These are phyloP conservation scores for Trogon surrucura DNA, from an alignment of 2,113 vertebrate genomes.

Conservation along the genomic window DNA sequence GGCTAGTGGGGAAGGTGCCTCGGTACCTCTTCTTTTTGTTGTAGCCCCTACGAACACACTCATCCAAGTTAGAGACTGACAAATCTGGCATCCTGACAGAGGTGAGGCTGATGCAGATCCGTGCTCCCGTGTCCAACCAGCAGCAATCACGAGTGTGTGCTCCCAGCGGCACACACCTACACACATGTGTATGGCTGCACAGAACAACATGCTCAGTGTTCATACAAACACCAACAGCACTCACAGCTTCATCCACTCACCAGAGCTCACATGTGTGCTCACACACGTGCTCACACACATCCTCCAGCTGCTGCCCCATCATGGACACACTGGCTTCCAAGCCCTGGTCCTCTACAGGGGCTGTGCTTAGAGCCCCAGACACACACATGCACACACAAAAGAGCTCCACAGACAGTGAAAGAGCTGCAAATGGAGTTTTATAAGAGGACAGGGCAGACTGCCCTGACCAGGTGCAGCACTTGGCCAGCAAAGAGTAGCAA, in stretches of 20 bases:
- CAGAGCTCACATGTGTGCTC: rapidly evolving
- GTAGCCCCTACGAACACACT: background rate
- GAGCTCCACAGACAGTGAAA: background rate
- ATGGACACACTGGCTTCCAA: background rate
- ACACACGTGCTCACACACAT: rapidly evolving
- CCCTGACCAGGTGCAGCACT: background rate
- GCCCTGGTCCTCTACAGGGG: background rate
- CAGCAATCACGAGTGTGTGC: rapidly evolving
- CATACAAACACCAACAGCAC: background rate
- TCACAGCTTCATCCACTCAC: rapidly evolving
- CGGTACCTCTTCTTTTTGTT: background rate
- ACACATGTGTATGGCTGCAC: rapidly evolving
- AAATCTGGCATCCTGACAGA: background rate
- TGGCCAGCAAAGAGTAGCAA: background rate
- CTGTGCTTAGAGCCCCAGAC: background rate
- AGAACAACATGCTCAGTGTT: background rate
- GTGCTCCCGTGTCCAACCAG: rapidly evolving
- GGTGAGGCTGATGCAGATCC: background rate
- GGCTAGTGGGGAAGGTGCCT: background rate
- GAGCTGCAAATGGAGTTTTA: background rate
- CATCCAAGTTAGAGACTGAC: background rate
- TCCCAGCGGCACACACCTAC: rapidly evolving
- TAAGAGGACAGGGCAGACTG: background rate
- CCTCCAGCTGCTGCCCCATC: background rate
- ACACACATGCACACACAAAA: rapidly evolving